Percentiles rank a stretch among this genome's conserved stretches.
These are phyloP conservation scores for Rallus limicola DNA, from an alignment of 2,113 vertebrate species.

Conservation along the genomic window DNA sequence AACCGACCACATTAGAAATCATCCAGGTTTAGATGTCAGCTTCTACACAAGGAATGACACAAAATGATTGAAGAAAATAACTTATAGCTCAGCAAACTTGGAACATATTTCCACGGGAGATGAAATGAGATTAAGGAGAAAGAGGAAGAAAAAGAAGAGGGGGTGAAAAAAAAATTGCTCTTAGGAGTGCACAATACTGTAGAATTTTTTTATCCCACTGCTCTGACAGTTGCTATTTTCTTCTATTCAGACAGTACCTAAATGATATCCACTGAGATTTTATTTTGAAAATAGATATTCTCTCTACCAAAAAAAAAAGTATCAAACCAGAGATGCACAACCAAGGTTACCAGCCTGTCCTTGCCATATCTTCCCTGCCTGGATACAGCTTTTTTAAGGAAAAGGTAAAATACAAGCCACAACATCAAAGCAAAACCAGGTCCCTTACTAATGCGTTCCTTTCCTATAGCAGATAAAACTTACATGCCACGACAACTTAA, in stretches of 20 bases:
- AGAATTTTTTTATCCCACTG: not conserved
- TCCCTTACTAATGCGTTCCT: not conserved
- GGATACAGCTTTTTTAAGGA: not conserved
- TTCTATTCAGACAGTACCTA: not conserved
- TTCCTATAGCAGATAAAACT: not conserved
- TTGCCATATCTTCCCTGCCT: not conserved
- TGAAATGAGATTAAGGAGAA: accelerated
- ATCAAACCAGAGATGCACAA: not conserved
- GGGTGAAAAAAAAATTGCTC: too few relatives aligned
- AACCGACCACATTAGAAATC: not conserved
- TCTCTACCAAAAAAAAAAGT: too few relatives aligned
- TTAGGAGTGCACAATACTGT: not conserved
- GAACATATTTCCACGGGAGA: not conserved
- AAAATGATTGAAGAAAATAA: not conserved
- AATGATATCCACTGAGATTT: not conserved
- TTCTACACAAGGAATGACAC: not conserved
- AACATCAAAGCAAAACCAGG: not conserved
- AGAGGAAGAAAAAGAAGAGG: too few relatives aligned
- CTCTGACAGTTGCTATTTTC: not conserved
- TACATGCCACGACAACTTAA: not conserved
- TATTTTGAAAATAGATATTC: not conserved
- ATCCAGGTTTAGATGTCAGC: not conserved
- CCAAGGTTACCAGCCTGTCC: not conserved
- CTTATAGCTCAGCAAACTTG: not conserved
- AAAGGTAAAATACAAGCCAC: not conserved